A percentile compares a stretch with the other conserved stretches of the same genome.
These are phyloP conservation scores for Agapornis roseicollis DNA, from an alignment of 2,113 vertebrate genomes.

Conservation along the genomic window DNA sequence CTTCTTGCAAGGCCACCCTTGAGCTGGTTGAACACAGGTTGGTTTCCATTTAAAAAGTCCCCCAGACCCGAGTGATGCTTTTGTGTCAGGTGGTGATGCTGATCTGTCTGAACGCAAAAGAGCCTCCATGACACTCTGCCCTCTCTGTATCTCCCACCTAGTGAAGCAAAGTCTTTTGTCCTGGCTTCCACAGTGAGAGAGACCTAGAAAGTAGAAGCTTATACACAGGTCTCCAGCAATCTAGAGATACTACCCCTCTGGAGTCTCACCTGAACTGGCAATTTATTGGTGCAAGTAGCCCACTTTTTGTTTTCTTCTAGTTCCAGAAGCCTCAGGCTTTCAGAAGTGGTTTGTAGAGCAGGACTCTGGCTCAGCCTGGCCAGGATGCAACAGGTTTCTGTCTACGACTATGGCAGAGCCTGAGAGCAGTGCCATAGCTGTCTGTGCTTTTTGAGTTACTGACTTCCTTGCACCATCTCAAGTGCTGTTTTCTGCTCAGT, in stretches of 20 bases:
- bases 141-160: neutral
- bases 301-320: neutral
- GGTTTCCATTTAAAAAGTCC: neutral
- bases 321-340: neutral
- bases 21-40: neutral
- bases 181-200: neutral
- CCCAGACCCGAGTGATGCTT: neutral
- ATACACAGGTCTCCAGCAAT: neutral
- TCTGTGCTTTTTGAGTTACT: neutral
- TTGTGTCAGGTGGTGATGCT: neutral
- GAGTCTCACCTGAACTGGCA: neutral
- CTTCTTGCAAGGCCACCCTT: neutral
- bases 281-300: neutral
- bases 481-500: neutral
- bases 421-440: neutral
- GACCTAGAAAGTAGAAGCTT: neutral
- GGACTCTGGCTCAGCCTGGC: neutral
- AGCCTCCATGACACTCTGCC: neutral
- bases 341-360: neutral
- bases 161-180: neutral
- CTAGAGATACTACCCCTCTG: neutral
- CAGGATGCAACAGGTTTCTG: neutral
- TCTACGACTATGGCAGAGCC: fast-evolving
- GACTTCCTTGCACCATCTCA: neutral
- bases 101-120: neutral